phyloP scores from a whole-genome alignment of 2,888 invertebrate genomes.

The Geophilus truncorum region DNA sequence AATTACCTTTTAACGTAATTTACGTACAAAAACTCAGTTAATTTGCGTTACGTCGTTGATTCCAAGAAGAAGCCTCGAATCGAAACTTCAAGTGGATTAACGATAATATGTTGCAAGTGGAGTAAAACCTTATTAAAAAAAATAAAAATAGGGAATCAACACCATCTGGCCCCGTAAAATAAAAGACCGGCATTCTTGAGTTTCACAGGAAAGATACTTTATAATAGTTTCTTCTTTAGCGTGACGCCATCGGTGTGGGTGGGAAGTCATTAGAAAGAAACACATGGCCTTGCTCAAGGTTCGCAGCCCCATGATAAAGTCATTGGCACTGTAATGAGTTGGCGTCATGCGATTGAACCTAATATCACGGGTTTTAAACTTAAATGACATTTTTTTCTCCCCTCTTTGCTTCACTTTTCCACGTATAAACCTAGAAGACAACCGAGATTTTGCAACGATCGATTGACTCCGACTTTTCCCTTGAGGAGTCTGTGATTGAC shows the following conservation, averaged over 20 bases:
- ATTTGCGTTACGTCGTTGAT: too few species aligned
- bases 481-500: conserved; percentile 2
- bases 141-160: too few species aligned
- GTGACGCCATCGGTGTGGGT: background rate
- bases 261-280: background rate
- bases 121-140: too few species aligned
- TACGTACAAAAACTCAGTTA: too few species aligned
- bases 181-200: background rate
- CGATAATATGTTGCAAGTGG: too few species aligned
- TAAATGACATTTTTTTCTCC: background rate
- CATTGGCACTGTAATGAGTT: background rate
- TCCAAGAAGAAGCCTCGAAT: too few species aligned
- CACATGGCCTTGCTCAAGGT: conserved; percentile 15
- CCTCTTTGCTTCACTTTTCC: too few species aligned
- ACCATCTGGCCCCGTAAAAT: background rate
- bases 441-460: background rate
- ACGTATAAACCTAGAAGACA: too few species aligned
- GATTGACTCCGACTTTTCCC: background rate
- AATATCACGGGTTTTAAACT: background rate
- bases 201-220: conserved; percentile 1
- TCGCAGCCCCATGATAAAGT: background rate
- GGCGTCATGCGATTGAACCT: background rate
- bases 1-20: too few species aligned
- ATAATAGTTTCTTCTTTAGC: background rate
- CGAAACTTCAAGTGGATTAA: too few species aligned